Base-by-base conservation (phyloP, 2,888 invertebrate species). In the Euzetes globulus region DNA sequence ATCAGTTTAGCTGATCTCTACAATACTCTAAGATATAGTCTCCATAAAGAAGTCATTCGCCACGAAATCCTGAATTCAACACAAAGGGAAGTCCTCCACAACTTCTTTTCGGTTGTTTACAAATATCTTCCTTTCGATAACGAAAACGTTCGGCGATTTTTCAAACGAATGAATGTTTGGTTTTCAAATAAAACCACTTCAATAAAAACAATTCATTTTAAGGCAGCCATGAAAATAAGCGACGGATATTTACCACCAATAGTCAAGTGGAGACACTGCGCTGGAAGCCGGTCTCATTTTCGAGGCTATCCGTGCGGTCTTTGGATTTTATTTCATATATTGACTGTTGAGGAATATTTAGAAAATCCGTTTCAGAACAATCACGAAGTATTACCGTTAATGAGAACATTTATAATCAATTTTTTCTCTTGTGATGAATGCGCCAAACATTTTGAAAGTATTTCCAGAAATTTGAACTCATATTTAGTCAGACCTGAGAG, bases 401-500 rank as follows among this genome's bases (percentile, higher is more conserved):
- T 98, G 87, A 87, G 90, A 81, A 91, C 89, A 0, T 98, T 94
- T 82, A 87, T 98, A 27, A 90, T 90, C 80, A 82, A 92, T 82
- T 98, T 94, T 85, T 96, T 99, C 83, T 93, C 95, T 1, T 99
- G 99, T 81, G 86, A 88, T 4, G 91, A 93, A 76, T 99, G 98
- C 82, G 87, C 91, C 1, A 83, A 89, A 80, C 94, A 99, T 85
- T 99, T 99, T 82, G 86, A 90, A 81, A 86, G 87, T 76, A 94
- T 94, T 92, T 90, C 94, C 45, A 83, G 84, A 1, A 86, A 86
- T 76, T 87, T 89, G 80, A 85, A 90, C 76, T 87, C 87, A 80
- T 87, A 88, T 79, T 89, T 92, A 0, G 84, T 85, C 19, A 87
- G 87, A 71, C 87, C 88, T 79, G 88, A 91, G 75, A 90, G 92